Percentiles rank a stretch among this genome's conserved stretches.
phyloP scores from a whole-genome alignment of 2,888 invertebrate species.

The Isoperla grammatica region DNA sequence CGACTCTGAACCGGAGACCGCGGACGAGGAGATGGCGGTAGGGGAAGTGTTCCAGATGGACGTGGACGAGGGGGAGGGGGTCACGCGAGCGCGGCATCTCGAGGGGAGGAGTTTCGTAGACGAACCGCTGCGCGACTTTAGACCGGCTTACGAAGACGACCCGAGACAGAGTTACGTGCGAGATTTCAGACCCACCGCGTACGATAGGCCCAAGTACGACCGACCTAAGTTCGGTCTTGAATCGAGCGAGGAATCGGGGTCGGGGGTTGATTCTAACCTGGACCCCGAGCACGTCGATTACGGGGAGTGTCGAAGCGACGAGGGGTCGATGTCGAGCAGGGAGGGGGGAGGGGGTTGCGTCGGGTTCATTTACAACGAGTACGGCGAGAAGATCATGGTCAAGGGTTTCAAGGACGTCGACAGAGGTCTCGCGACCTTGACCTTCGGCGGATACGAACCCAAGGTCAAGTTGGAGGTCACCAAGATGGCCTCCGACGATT shows the following conservation, averaged over 20 bases:
- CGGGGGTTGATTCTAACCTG: conserved; percentile 7
- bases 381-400: conserved; percentile 3
- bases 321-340: conserved; percentile 10
- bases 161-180: neutral
- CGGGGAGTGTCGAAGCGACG: conserved; percentile 14
- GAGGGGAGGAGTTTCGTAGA: neutral
- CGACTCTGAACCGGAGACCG: conserved; percentile 54
- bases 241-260: conserved; percentile 15
- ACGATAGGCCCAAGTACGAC: neutral
- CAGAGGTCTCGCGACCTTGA: neutral
- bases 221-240: conserved; percentile 9
- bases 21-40: conserved; percentile 48
- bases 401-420: neutral
- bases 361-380: conserved; percentile 10
- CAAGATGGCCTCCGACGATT: too few relatives aligned
- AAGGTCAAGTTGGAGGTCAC: neutral
- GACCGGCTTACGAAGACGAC: too few relatives aligned
- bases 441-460: neutral
- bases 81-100: neutral
- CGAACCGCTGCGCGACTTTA: neutral
- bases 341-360: conserved; percentile 2
- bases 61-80: conserved; percentile 41
- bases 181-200: neutral
- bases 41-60: conserved; percentile 69
- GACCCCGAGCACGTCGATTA: conserved; percentile 3